Conservation (phyloP, 2,888 invertebrate species). For the Leucozona laternaria region DNA sequence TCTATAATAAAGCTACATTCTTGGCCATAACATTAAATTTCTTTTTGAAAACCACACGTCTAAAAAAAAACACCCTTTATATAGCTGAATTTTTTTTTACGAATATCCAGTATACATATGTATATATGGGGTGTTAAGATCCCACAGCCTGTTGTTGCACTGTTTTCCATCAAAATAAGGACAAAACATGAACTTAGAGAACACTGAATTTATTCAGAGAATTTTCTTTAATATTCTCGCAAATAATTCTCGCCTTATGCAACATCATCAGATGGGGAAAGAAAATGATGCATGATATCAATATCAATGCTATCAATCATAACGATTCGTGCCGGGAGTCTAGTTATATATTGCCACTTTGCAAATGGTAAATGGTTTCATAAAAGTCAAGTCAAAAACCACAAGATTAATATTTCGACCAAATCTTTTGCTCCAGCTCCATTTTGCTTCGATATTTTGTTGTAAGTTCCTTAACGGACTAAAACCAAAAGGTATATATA, state of each 20-base stretch:
- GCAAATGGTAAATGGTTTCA: constrained; percentile 42
- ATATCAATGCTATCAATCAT: constrained; percentile 26
- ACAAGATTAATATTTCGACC: constrained; percentile 39
- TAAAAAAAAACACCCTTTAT: too few species aligned
- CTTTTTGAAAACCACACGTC: too few species aligned
- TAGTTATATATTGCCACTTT: constrained; percentile 11
- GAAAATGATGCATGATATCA: constrained; percentile 27
- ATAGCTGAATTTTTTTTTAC: too few species aligned
- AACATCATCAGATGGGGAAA: not conserved
- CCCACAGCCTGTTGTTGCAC: too few species aligned
- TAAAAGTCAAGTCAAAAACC: constrained; percentile 44
- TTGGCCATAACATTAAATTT: too few species aligned
- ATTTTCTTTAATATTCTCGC: not conserved
- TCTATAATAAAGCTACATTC: too few species aligned
- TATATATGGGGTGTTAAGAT: too few species aligned
- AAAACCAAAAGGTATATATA: not conserved
- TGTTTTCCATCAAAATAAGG: too few species aligned
- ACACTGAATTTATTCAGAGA: too few species aligned
- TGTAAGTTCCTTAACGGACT: not conserved
- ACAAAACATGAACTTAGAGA: too few species aligned
- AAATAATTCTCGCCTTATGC: not conserved
- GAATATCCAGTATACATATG: too few species aligned
- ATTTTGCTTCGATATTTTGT: not conserved
- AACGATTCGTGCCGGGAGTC: constrained; percentile 23
- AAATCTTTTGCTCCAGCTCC: not conserved